phyloP scores from a whole-genome alignment of 2,113 vertebrate species.

The Hemiscyllium ocellatum region DNA sequence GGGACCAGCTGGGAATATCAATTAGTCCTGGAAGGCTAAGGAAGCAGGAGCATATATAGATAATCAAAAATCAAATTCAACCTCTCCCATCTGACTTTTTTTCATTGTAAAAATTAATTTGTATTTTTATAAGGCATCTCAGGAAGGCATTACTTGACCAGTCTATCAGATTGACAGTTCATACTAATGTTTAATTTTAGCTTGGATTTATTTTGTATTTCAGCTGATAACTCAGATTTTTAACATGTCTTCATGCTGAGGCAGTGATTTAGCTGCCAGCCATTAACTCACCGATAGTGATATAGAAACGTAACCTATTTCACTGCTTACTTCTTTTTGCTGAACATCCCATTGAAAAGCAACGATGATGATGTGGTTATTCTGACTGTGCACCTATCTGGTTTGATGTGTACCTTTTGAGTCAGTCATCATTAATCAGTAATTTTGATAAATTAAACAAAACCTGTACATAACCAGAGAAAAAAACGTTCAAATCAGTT shows the following conservation, averaged over 20 bases:
- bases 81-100: background rate
- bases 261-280: background rate
- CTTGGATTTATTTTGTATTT: background rate
- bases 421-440: background rate
- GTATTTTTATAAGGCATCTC: background rate
- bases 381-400: background rate
- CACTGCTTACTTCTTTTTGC: background rate
- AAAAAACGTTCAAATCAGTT: background rate
- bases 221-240: background rate
- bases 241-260: background rate
- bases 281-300: background rate
- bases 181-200: background rate
- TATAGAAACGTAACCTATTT: background rate
- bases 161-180: background rate
- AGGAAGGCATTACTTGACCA: background rate
- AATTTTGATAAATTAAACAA: background rate
- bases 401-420: background rate
- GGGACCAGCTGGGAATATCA: background rate
- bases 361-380: background rate
- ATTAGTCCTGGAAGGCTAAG: background rate
- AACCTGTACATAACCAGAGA: background rate
- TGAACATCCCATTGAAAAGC: background rate
- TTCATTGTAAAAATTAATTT: background rate
- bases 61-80: background rate
- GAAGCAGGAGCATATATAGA: background rate